Evolutionary conservation across 2,888 invertebrate species (phyloP), one percentile per base, ranked within the genome.

Genomic region (Muscina levida): DNA sequence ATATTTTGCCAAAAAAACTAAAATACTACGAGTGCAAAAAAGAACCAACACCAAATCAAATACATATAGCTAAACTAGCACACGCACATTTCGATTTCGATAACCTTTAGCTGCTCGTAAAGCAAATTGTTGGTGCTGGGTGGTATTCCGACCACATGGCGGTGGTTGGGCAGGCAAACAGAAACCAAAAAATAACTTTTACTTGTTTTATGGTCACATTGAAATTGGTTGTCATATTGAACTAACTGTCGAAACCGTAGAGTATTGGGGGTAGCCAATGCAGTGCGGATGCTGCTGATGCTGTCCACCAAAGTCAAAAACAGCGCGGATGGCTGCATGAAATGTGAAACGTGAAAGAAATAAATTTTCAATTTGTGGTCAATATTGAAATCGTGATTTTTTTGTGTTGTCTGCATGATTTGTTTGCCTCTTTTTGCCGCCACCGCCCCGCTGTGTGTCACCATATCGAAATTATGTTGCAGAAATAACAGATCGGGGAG

Each of bases 301-400:
- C n/a, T n/a, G n/a, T n/a, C n/a, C n/a, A n/a, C n/a, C n/a, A n/a
- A n/a, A n/a, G n/a, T n/a, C n/a, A 31, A 5, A 62, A 37, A 19
- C 39, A 57, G 22, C 22, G 15, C 62, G 17, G 19, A 17, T 17
- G 39, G 15, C 26, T 39, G 39, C n/a, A 11, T 65, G 19, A 5
- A 65, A 65, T 19, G n/a, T 19, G 39, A 13, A 57, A 22, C 13
- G 15, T 26, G 15, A 57, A 57, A 51, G 15, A 51, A 67, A 48
- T 67, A 37, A 10, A 48, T 48, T 51, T 51, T 37, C 51, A 51
- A 48, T 67, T 46, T 67, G 48, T 51, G 51, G 48, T 51, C 26
- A 37, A 59, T 42, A 62, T 42, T 62, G 39, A 62, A 68, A 8
- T 46, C n/a, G 24, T 15, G 44, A 22, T 44, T 44, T 59, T 42